Evolutionary conservation across 2,888 invertebrate genomes (phyloP).

Genomic region (Anaspis maculata): DNA sequence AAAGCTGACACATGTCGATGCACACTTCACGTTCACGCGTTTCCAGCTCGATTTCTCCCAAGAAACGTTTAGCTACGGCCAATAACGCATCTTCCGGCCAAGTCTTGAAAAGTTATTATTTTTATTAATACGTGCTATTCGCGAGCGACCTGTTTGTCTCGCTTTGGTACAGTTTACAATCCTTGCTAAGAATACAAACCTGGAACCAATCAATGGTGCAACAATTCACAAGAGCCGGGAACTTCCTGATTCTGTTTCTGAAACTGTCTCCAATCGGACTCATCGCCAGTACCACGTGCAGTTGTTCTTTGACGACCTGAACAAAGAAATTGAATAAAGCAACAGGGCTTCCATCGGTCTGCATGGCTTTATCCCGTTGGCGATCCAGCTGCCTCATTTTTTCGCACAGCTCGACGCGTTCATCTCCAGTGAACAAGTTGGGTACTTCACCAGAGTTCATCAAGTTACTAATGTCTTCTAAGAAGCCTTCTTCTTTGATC

Average conservation of each 20-base stretch:
- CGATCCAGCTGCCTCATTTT: slow-evolving; percentile 89
- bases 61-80: slow-evolving; percentile 78
- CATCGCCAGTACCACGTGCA: slow-evolving; percentile 85
- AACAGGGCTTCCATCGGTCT: slow-evolving; percentile 87
- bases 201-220: slow-evolving; percentile 97
- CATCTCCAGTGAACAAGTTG: slow-evolving; percentile 77
- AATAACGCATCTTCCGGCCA: slow-evolving; percentile 92
- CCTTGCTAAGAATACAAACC: no score
- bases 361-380: slow-evolving; percentile 74
- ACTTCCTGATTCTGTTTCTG: slow-evolving; percentile 75
- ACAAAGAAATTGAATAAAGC: slow-evolving; percentile 89
- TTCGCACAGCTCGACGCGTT: slow-evolving; percentile 84
- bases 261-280: slow-evolving; percentile 84
- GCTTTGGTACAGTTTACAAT: no score
- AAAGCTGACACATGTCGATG: slow-evolving; percentile 82
- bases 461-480: slow-evolving; percentile 89
- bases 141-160: not conserved
- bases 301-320: slow-evolving; percentile 76
- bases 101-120: slow-evolving; percentile 45
- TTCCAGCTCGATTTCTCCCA: slow-evolving; percentile 70
- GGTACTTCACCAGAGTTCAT: slow-evolving; percentile 91
- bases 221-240: slow-evolving; percentile 88
- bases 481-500: slow-evolving; percentile 87
- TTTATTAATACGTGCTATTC: not conserved
- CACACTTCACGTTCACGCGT: slow-evolving; percentile 66